Conservation (phyloP, 2,888 invertebrate species). For the Drosophila rellima region DNA sequence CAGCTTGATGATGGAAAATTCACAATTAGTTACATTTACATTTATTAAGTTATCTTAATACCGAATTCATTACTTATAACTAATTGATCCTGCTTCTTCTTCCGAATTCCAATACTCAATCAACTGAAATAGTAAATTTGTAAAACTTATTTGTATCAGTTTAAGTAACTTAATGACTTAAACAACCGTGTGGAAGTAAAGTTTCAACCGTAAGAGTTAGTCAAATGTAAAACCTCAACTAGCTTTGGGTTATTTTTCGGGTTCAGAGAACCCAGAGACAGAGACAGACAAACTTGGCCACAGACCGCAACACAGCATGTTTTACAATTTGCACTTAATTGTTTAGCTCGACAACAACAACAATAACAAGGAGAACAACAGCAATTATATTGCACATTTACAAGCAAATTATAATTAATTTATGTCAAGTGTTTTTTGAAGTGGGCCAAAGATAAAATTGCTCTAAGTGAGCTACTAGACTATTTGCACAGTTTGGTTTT, state of each 20-base stretch:
- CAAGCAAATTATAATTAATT: slow-evolving; percentile 74
- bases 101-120: background rate
- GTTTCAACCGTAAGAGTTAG: slow-evolving; percentile 27
- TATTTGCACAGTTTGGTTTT: slow-evolving; percentile 6
- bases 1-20: too few species aligned
- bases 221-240: slow-evolving; percentile 53
- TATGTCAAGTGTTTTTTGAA: slow-evolving; percentile 56
- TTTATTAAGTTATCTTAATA: too few species aligned
- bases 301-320: slow-evolving; percentile 58
- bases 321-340: slow-evolving; percentile 66
- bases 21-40: too few species aligned
- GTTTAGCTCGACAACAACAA: slow-evolving; percentile 53
- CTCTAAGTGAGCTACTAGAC: slow-evolving; percentile 37
- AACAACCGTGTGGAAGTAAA: slow-evolving; percentile 21
- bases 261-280: background rate
- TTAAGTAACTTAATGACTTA: slow-evolving; percentile 30
- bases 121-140: background rate
- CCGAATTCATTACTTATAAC: too few species aligned
- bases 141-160: slow-evolving; percentile 10
- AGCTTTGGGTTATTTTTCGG: slow-evolving; percentile 15
- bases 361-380: slow-evolving; percentile 44
- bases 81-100: too few species aligned
- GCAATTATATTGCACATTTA: slow-evolving; percentile 52
- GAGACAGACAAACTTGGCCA: slow-evolving; percentile 20
- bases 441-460: slow-evolving; percentile 8